phyloP scores from a whole-genome alignment of 2,797 vertebrate species.

The Paratrypauchen microcephalus region DNA sequence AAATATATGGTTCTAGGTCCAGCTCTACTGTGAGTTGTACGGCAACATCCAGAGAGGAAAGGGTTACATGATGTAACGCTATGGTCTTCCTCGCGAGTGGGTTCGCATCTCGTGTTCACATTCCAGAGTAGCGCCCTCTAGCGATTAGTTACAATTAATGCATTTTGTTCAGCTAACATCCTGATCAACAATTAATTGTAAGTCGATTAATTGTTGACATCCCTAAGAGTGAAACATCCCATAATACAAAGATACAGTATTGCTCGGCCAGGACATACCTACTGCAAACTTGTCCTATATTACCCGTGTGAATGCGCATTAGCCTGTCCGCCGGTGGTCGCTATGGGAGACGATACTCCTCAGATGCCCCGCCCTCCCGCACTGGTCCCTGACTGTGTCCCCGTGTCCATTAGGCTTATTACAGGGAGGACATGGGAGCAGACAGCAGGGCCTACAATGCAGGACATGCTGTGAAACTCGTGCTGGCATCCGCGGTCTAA shows the following conservation, averaged over 20 bases:
- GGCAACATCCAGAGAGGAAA: no score
- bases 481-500: conserved; percentile 53
- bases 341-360: conserved; percentile 23
- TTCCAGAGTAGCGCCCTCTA: no score
- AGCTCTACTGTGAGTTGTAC: no score
- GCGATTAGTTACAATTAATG: no score
- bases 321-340: conserved; percentile 30
- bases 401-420: conserved; percentile 65
- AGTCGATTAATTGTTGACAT: no score
- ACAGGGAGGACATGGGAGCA: conserved; percentile 55
- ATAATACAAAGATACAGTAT: conserved; percentile 14
- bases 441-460: conserved; percentile 46
- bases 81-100: no score
- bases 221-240: conserved; percentile 21
- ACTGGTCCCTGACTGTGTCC: conserved; percentile 56
- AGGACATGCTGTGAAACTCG: conserved; percentile 58
- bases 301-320: conserved; percentile 21
- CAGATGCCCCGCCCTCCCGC: conserved; percentile 17
- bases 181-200: no score
- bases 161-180: no score
- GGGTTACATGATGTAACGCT: no score
- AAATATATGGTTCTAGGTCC: no score
- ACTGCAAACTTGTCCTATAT: background rate
- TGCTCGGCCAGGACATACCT: conserved; percentile 19
- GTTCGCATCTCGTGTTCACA: no score